Percentiles rank a stretch among this genome's conserved stretches.
Conservation (phyloP, 2,113 vertebrate genomes). For the Sphyrna mokarran region DNA sequence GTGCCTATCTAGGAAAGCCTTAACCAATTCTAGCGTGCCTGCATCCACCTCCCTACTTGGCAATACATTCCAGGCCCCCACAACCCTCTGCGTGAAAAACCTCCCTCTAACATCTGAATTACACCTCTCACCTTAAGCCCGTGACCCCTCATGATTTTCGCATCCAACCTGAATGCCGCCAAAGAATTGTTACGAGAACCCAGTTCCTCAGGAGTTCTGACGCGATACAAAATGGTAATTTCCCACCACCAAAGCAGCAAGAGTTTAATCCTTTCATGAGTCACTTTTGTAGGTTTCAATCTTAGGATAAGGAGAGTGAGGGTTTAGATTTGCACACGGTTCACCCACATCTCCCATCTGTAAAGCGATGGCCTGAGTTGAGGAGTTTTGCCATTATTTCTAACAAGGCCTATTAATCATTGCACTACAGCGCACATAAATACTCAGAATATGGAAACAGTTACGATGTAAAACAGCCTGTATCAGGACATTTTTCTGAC, state of each 20-base stretch:
- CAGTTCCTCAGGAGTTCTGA: neutral
- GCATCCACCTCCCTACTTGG: no score
- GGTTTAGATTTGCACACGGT: constrained; percentile 10
- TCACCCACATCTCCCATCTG: neutral
- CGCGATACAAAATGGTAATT: neutral
- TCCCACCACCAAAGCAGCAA: neutral
- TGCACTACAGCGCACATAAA: constrained; percentile 1
- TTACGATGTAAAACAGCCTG: constrained; percentile 40
- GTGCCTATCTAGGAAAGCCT: no score
- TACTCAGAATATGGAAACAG: constrained; percentile 40
- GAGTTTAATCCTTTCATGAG: neutral
- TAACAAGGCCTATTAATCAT: constrained; percentile 34
- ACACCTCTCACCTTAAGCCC: no score
- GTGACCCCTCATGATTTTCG: no score
- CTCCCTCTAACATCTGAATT: no score
- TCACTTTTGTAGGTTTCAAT: neutral
- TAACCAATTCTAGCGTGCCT: no score
- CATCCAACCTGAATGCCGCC: no score
- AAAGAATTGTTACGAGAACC: neutral
- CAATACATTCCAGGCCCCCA: no score
- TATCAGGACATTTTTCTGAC: constrained; percentile 29
- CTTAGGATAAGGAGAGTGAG: neutral
- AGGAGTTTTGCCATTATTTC: constrained; percentile 29
- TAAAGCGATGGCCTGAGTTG: constrained; percentile 2
- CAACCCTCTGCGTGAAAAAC: no score